phyloP scores from a whole-genome alignment of 2,888 invertebrate genomes.

The Diadegma fenestrale region DNA sequence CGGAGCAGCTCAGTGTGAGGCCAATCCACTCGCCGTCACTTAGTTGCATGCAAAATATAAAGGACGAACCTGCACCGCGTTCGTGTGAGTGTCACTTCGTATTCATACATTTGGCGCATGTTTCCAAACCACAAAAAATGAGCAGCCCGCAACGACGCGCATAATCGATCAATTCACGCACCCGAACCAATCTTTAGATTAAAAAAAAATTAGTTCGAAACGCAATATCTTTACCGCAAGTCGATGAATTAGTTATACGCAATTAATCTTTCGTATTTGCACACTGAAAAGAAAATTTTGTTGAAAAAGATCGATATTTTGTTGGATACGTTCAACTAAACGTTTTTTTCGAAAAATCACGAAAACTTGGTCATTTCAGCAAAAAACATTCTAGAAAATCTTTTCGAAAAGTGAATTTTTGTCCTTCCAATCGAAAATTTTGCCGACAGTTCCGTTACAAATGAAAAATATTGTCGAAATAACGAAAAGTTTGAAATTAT shows the following conservation, averaged over 20 bases:
- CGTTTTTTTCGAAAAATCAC: too few species aligned
- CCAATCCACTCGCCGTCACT: constrained; percentile 1
- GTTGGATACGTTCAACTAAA: too few species aligned
- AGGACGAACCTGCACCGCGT: neutral
- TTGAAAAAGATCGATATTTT: too few species aligned
- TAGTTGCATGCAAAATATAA: constrained; percentile 19
- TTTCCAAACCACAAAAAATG: neutral
- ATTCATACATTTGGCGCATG: neutral
- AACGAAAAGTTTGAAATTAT: too few species aligned
- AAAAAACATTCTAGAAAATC: too few species aligned
- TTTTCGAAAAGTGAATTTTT: too few species aligned
- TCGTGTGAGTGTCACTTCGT: neutral
- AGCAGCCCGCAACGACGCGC: neutral
- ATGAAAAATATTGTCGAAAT: too few species aligned
- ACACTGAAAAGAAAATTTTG: too few species aligned
- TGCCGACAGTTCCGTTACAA: too few species aligned
- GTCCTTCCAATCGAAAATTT: too few species aligned
- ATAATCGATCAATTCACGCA: neutral
- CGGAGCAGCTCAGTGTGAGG: constrained; percentile 6
- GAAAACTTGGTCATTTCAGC: too few species aligned
- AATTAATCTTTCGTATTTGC: too few species aligned
- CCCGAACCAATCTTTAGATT: neutral
- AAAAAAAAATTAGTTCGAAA: neutral
- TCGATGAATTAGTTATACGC: neutral
- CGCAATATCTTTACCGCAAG: neutral